phyloP scores from a whole-genome alignment of 2,888 invertebrate genomes.

The Philereme vetulata region DNA sequence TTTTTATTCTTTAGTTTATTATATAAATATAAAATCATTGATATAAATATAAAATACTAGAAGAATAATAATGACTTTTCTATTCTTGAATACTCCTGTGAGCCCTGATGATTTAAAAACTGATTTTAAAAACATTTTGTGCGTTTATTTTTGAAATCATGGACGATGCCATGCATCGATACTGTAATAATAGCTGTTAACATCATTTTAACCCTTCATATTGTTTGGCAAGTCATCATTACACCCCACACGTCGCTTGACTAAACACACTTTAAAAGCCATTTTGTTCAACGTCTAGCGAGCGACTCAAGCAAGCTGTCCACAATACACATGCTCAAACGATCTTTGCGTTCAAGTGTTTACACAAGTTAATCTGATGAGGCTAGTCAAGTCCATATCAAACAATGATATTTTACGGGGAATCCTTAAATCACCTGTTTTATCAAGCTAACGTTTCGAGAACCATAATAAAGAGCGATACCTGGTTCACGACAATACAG shows the following conservation, averaged over 20 bases:
- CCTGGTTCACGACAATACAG: slow-evolving; percentile 10
- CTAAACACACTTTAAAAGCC: slow-evolving; percentile 25
- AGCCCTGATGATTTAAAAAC: too few relatives aligned
- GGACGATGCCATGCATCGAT: slow-evolving; percentile 6
- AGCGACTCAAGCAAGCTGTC: slow-evolving; percentile 1
- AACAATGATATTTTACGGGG: slow-evolving; percentile 10
- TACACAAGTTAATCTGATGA: slow-evolving; percentile 3
- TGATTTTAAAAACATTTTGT: not conserved
- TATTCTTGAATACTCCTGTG: too few relatives aligned
- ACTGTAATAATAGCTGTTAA: slow-evolving; percentile 12
- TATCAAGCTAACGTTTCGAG: not conserved
- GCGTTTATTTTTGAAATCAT: not conserved
- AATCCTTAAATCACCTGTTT: slow-evolving; percentile 1
- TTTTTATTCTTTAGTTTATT: not conserved
- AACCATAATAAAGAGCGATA: slow-evolving; percentile 4
- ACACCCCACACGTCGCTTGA: slow-evolving; percentile 29
- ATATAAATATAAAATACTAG: too few relatives aligned
- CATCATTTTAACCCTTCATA: slow-evolving; percentile 24
- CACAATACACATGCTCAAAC: slow-evolving; percentile 11
- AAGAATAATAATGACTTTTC: too few relatives aligned
- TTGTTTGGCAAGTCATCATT: slow-evolving; percentile 23
- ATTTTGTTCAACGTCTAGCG: slow-evolving; percentile 23
- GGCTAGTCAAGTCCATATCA: slow-evolving; percentile 15
- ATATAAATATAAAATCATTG: too few relatives aligned
- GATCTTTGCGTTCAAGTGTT: slow-evolving; percentile 13